Base-by-base conservation (phyloP, 2,113 vertebrate species). In the Raphicerus campestris region DNA sequence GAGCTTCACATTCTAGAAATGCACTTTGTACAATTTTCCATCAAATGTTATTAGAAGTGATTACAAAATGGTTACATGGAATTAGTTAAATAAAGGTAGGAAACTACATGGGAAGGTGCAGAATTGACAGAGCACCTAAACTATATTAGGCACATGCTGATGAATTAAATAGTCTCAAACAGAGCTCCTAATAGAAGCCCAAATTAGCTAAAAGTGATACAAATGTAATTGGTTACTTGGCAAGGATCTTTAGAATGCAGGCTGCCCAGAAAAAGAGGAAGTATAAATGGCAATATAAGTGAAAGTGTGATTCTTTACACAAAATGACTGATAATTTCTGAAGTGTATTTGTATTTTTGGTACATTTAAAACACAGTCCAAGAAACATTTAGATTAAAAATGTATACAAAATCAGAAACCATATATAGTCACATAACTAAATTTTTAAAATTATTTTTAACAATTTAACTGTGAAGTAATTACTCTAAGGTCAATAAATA, bases 81-180 rank as follows among this genome's bases (percentile, higher is more conserved):
- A 94, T 97, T 87, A 80, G 56, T 87, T 88, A 92, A 88, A 88
- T 81, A 94, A 87, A 91, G 9, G 28, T 61, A 82, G 56, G 13
- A 91, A 81, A 90, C 22, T 73, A 89, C 35, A 14, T n/a, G 49
- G 49, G 42, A 88, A 88, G 55, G 42, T 45, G 9, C 17, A 95
- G 47, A 92, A 94, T 49, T 78, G 61, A 97, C 91, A 83, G 77
- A 51, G 26, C 13, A 89, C n/a, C 86, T 89, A 89, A 88, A 86
- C 15, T n/a, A 13, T 61, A 77, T 94, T 93, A 95, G 81, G 13
- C 16, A 51, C 13, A 3, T 10, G 60, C 7, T 78, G 28, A 88
- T 1, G 26, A 94, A 94, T 94, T 93, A 94, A 95, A 49, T 51
- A 82, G 28, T 91, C 85, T 91, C 94, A 58, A 86, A 94, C 47